Evolutionary conservation across 2,113 vertebrate species (phyloP).

Genomic region (Laticauda laticaudata): DNA sequence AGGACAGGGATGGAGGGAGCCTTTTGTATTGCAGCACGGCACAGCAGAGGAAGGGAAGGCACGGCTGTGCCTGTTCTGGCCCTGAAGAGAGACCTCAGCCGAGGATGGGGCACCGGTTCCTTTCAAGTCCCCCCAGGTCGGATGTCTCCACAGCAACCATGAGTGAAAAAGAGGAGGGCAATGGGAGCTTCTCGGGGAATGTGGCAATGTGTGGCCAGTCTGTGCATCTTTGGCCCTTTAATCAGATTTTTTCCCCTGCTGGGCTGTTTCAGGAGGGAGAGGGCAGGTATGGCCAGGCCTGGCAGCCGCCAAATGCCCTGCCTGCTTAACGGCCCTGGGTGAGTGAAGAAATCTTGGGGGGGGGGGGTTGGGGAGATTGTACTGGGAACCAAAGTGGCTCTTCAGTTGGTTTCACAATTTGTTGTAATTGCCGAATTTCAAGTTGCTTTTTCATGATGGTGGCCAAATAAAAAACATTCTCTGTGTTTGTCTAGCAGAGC

Average conservation of each 20-base stretch:
- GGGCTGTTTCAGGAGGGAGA: fast-evolving
- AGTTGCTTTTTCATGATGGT: constrained; percentile 9
- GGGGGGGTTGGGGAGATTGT: neutral
- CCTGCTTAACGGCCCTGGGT: neutral
- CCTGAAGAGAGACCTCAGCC: constrained; percentile 12
- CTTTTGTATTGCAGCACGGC: constrained; percentile 25
- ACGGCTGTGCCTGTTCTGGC: neutral
- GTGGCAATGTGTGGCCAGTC: fast-evolving
- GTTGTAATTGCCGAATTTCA: constrained; percentile 37
- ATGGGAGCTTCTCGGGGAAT: constrained; percentile 13
- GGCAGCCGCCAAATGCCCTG: neutral
- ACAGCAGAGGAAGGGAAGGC: constrained; percentile 18
- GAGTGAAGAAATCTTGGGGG: neutral
- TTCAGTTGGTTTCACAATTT: constrained; percentile 40
- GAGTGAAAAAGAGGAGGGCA: neutral
- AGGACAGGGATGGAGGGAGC: constrained; percentile 28
- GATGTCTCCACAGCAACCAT: constrained; percentile 40
- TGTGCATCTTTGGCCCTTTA: neutral
- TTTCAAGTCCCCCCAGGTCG: constrained; percentile 8
- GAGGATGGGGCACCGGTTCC: constrained; percentile 29
- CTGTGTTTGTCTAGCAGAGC: constrained; percentile 50
- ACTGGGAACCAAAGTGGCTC: neutral
- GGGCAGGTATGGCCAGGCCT: neutral
- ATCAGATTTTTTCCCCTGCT: neutral
- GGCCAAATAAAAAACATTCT: constrained; percentile 37